Percentiles rank a stretch among this genome's conserved stretches.
Conservation (phyloP, 2,797 vertebrate genomes). For the Adrianichthys oophorus region DNA sequence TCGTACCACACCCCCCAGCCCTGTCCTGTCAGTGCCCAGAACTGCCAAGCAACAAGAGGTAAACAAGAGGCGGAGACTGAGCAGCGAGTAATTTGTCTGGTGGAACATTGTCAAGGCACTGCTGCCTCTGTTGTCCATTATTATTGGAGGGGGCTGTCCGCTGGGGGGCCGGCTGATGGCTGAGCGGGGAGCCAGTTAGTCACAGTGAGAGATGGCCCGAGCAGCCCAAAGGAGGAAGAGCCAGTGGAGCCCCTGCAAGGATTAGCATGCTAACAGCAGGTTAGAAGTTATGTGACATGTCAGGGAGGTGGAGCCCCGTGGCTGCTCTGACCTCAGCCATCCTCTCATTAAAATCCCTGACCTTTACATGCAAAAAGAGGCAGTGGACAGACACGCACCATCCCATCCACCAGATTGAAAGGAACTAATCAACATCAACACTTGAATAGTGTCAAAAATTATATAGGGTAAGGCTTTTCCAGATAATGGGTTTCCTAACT, state of each 20-base stretch:
- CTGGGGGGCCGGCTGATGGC: constrained; percentile 60
- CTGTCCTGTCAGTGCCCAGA: constrained; percentile 39
- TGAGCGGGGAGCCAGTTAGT: constrained; percentile 69
- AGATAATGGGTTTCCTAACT: too few relatives aligned
- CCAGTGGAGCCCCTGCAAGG: constrained; percentile 34
- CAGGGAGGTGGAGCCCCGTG: constrained; percentile 49
- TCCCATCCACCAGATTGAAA: constrained; percentile 6
- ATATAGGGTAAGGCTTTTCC: too few relatives aligned
- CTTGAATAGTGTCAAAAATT: too few relatives aligned
- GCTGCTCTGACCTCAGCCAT: constrained; percentile 54
- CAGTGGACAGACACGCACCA: constrained; percentile 32
- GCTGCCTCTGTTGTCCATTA: constrained; percentile 66
- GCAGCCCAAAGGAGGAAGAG: constrained; percentile 39
- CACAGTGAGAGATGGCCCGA: constrained; percentile 69
- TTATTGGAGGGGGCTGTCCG: constrained; percentile 67
- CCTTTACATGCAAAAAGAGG: constrained; percentile 53
- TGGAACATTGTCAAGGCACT: constrained; percentile 63
- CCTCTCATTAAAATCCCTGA: constrained; percentile 71
- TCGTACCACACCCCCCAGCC: constrained; percentile 12
- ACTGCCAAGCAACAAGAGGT: constrained; percentile 61
- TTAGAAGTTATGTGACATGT: constrained; percentile 54
- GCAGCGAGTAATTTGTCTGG: constrained; percentile 59
- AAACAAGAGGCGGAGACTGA: constrained; percentile 53
- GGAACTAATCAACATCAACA: constrained; percentile 7
- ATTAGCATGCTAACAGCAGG: constrained; percentile 68